These are phyloP conservation scores for Operophtera brumata DNA, from an alignment of 2,888 invertebrate genomes.

Conservation along the genomic window DNA sequence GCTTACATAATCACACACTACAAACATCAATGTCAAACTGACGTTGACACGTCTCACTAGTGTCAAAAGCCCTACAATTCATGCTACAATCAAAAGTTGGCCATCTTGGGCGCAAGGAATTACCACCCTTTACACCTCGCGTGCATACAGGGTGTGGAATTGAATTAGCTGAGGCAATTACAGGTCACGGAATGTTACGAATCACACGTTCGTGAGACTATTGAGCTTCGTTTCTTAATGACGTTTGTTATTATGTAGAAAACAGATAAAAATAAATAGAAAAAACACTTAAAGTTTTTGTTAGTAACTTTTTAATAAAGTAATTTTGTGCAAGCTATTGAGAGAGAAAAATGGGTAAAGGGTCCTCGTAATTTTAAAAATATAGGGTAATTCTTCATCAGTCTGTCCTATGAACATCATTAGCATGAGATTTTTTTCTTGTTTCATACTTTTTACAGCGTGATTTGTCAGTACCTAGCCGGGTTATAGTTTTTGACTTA, in stretches of 20 bases:
- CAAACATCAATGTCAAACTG: slow-evolving; percentile 20
- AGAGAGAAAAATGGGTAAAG: too few species aligned
- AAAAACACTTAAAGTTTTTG: not conserved
- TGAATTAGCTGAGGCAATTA: slow-evolving; percentile 34
- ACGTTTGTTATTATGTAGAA: not conserved
- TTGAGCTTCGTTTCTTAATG: slow-evolving; percentile 17
- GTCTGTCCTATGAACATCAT: too few species aligned
- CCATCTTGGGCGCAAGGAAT: slow-evolving; percentile 22
- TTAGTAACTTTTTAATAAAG: not conserved
- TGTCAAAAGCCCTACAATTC: slow-evolving; percentile 22
- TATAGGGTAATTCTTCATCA: too few species aligned
- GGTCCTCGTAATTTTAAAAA: too few species aligned
- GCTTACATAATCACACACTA: not conserved
- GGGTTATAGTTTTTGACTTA: too few species aligned
- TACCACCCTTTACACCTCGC: slow-evolving; percentile 22
- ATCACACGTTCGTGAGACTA: slow-evolving; percentile 21
- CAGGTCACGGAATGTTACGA: slow-evolving; percentile 26
- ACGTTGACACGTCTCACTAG: slow-evolving; percentile 20
- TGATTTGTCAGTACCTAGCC: too few species aligned
- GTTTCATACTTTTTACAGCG: too few species aligned
- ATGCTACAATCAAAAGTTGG: slow-evolving; percentile 20
- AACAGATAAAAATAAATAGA: not conserved
- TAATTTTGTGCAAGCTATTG: not conserved
- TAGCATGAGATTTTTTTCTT: too few species aligned
- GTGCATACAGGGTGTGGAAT: slow-evolving; percentile 31